These are phyloP conservation scores for Nasonovia ribisnigri DNA, from an alignment of 2,888 invertebrate genomes.

Conservation along the genomic window DNA sequence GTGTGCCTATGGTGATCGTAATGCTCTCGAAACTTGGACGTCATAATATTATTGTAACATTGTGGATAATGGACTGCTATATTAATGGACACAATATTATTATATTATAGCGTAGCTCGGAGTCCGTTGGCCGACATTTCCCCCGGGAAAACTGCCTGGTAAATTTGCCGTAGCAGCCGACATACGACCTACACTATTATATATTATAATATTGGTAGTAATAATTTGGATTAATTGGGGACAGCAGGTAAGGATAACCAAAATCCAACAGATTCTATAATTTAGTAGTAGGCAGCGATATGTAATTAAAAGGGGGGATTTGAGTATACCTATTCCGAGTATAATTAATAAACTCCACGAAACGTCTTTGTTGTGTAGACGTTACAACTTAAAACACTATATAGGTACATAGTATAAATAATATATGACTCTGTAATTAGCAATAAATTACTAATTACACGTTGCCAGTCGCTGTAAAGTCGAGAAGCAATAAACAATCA, in stretches of 20 bases:
- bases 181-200: not conserved
- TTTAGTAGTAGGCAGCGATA: not conserved
- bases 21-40: not conserved
- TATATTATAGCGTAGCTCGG: not conserved
- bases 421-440: not conserved
- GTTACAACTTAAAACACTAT: too few relatives aligned
- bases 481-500: not conserved
- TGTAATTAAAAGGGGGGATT: conserved; percentile 23
- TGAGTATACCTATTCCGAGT: not conserved
- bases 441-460: not conserved
- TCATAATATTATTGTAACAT: not conserved
- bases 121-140: not conserved
- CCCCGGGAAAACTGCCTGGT: not conserved
- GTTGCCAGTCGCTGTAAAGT: not conserved
- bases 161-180: not conserved
- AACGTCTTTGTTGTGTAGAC: not conserved
- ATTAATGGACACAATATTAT: conserved; percentile 12
- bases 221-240: not conserved
- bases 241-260: not conserved
- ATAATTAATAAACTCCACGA: conserved; percentile 28
- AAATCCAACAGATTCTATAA: conserved; percentile 28
- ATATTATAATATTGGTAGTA: not conserved
- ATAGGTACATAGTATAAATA: not conserved
- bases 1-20: not conserved
- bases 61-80: not conserved